Conservation (phyloP, 2,797 vertebrate species). For the Semaprochilodus insignis region DNA sequence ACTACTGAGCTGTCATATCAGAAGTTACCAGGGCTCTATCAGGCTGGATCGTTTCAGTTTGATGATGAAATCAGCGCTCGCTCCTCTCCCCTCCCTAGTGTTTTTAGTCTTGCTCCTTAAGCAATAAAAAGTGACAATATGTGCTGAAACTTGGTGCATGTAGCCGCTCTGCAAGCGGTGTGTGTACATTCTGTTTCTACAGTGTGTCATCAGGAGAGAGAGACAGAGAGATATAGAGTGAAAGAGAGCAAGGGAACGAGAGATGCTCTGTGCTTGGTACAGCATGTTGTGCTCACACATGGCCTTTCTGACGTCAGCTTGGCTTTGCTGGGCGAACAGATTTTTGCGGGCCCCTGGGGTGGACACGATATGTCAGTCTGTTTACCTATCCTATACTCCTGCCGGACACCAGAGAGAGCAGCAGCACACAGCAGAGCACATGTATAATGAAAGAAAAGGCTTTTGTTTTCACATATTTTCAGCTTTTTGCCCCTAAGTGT, state of each 20-base stretch:
- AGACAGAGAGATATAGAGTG: background rate
- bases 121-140: conserved; percentile 13
- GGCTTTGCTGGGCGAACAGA: conserved; percentile 70
- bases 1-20: conserved; percentile 7
- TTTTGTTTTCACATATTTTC: background rate
- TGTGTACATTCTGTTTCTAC: conserved; percentile 37
- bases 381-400: conserved; percentile 64
- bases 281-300: conserved; percentile 61
- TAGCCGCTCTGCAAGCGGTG: conserved; percentile 13
- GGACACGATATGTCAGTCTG: conserved; percentile 72
- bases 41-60: background rate
- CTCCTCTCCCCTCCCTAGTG: background rate
- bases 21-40: background rate
- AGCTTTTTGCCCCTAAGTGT: background rate
- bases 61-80: background rate
- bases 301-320: conserved; percentile 72
- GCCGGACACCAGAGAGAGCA: conserved; percentile 66
- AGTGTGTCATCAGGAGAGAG: conserved; percentile 40
- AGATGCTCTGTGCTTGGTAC: conserved; percentile 42
- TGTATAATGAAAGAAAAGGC: background rate
- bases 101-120: conserved; percentile 10
- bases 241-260: background rate
- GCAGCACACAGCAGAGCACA: conserved; percentile 68
- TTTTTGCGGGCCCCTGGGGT: conserved; percentile 67
- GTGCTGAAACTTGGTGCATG: conserved; percentile 21